These are phyloP conservation scores for Carpatolechia fugitivella DNA, from an alignment of 2,888 invertebrate species.

Conservation along the genomic window DNA sequence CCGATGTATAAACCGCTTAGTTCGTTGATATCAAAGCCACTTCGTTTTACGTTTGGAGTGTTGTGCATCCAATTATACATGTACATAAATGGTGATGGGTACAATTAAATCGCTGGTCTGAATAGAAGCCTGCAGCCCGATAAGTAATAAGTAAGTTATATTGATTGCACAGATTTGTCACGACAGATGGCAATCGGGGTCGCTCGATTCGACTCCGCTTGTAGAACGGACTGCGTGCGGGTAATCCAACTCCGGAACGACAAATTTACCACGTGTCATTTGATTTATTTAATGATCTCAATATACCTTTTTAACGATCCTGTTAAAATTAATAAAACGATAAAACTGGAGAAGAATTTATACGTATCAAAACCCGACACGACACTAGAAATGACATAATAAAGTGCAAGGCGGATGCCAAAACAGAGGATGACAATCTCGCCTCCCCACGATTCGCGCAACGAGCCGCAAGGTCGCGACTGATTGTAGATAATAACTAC, in stretches of 20 bases:
- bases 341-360: not conserved
- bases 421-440: constrained; percentile 72
- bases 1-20: too few relatives aligned
- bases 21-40: not conserved
- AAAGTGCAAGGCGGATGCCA: constrained; percentile 72
- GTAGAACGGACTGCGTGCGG: not conserved
- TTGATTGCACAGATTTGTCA: constrained; percentile 38
- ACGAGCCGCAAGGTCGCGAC: constrained; percentile 74
- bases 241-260: constrained; percentile 14
- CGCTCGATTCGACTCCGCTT: constrained; percentile 1
- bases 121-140: constrained; percentile 26
- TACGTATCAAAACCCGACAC: not conserved
- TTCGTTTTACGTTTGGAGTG: not conserved
- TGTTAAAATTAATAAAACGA: not conserved
- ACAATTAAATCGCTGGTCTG: constrained; percentile 31
- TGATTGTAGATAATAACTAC: constrained; percentile 71
- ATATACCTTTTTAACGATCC: not conserved
- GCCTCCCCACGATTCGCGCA: constrained; percentile 72
- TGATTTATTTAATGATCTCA: not conserved
- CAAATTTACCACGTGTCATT: constrained; percentile 18
- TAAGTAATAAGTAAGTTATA: constrained; percentile 29
- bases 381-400: constrained; percentile 31
- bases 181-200: constrained; percentile 18
- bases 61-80: constrained; percentile 10
- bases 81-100: constrained; percentile 17